A percentile compares a stretch with the other conserved stretches of the same genome.
Conservation (phyloP, 2,888 invertebrate genomes). For the Cacoxenus indagator region DNA sequence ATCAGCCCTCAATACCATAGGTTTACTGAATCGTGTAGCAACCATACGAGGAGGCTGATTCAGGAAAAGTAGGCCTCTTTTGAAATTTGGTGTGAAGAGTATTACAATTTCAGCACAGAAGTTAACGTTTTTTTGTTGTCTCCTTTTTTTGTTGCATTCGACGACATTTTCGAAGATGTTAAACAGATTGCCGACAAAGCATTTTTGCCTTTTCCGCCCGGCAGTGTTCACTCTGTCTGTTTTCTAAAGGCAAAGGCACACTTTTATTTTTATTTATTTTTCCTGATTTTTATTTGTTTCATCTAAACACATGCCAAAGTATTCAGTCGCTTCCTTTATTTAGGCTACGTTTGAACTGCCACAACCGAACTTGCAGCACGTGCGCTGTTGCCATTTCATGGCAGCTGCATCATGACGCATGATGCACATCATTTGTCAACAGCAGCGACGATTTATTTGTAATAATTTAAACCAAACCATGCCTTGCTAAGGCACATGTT, state of each 20-base stretch:
- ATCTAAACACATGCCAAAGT: neutral
- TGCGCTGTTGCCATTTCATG: neutral
- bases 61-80: no score
- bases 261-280: neutral
- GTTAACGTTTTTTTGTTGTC: neutral
- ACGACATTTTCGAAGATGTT: constrained; percentile 18
- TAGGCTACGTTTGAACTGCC: neutral
- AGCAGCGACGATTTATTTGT: constrained; percentile 1
- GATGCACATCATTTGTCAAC: neutral
- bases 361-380: neutral
- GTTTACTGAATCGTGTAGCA: no score
- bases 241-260: neutral
- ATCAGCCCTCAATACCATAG: no score
- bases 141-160: neutral
- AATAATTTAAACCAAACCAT: neutral
- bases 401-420: neutral
- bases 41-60: no score
- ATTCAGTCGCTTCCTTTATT: neutral
- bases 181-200: constrained; percentile 26
- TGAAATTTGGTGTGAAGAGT: no score
- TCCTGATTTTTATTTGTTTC: neutral
- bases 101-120: no score
- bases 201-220: neutral
- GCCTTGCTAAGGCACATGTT: constrained; percentile 2
- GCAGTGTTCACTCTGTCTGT: neutral